phyloP scores from a whole-genome alignment of 2,888 invertebrate species.

The Cotesia congregata region DNA sequence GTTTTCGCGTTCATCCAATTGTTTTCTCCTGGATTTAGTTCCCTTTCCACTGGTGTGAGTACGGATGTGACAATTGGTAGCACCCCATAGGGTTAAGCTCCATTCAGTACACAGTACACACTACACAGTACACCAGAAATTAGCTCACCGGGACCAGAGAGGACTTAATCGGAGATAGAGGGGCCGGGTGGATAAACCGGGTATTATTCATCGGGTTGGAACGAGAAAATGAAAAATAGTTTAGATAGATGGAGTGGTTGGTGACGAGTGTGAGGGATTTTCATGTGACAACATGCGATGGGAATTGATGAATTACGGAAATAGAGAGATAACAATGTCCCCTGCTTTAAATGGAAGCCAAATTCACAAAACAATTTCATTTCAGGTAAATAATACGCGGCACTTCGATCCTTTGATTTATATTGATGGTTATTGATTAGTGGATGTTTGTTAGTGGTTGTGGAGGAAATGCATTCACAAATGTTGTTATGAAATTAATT shows the following conservation, averaged over 20 bases:
- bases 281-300: background rate
- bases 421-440: background rate
- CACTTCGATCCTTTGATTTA: background rate
- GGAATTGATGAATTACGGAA: conserved; percentile 5
- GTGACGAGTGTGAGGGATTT: background rate
- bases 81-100: conserved; percentile 47
- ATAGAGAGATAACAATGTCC: background rate
- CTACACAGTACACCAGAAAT: conserved; percentile 53
- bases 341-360: background rate
- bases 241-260: background rate
- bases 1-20: conserved; percentile 62
- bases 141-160: conserved; percentile 42
- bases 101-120: conserved; percentile 46
- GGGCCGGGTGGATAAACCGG: conserved; percentile 6
- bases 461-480: background rate
- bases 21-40: conserved; percentile 55
- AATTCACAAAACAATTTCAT: background rate
- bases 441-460: background rate
- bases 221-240: background rate
- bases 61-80: conserved; percentile 34
- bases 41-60: conserved; percentile 8
- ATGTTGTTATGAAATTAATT: background rate
- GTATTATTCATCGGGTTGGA: background rate
- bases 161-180: background rate
- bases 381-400: background rate